Evolutionary conservation across 2,888 invertebrate species (phyloP), one percentile per base, ranked within the genome.

Genomic region (Tiliacea aurago): DNA sequence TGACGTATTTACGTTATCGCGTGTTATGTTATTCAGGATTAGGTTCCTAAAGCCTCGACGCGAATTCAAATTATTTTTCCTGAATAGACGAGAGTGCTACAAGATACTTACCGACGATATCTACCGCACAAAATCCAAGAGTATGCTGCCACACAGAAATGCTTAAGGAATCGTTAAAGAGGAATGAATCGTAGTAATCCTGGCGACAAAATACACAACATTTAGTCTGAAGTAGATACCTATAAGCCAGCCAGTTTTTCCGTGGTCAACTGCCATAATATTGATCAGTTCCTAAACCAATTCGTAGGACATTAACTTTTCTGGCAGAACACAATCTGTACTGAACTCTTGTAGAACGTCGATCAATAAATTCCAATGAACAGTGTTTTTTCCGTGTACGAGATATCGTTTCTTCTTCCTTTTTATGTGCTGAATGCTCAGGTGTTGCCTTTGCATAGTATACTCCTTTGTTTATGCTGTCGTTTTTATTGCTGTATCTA

Each of bases 1-100:
- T 89, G 90, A 91, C 86, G 88, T 87, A 90, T 89, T 90, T 90
- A 89, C 86, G 86, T 88, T 88, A 88, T 85, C 84, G 83, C 84
- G 77, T 86, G 86, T 86, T 87, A 86, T 85, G 84, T 86, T 88
- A 88, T 89, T 88, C 87, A 87, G 86, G 88, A 88, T 89, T 89
- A 90, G 70, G 82, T 79, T 75, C 73, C 76, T 71, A 80, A 76
- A 84, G 70, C 77, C 73, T 66, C 76, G 64, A 72, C 70, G 78
- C 65, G 83, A 87, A 89, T 91, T 88, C 82, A 88, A 90, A 88
- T 89, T 83, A 88, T 87, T 76, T 82, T 78, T 47, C 82, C 78
- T 77, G 81, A 83, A 87, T 84, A 73, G 66, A 79, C 69, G 75
- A 58, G 70, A 80, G 33, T 33, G 49, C 37, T 61, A 20, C 15